These are phyloP conservation scores for Parasteatoda tepidariorum DNA, from an alignment of 1,140 invertebrate genomes.

Conservation along the genomic window DNA sequence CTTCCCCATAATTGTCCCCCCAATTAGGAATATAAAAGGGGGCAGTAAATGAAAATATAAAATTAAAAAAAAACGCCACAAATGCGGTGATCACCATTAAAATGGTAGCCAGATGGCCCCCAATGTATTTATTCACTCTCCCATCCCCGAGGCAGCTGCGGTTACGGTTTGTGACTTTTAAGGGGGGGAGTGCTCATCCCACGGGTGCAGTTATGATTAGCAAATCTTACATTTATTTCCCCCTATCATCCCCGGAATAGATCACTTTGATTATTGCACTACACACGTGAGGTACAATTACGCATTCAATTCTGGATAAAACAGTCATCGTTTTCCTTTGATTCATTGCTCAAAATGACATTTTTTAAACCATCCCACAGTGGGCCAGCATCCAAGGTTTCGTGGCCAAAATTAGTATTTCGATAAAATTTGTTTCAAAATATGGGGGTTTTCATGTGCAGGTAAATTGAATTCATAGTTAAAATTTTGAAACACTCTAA, in stretches of 20 bases:
- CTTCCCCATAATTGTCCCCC: constrained; percentile 8
- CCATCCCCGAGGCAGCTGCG: constrained; percentile 11
- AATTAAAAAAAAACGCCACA: constrained; percentile 2
- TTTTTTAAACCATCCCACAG: too few relatives aligned
- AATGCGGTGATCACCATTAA: constrained; percentile 37
- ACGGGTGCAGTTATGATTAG: constrained; percentile 51
- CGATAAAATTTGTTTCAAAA: too few relatives aligned
- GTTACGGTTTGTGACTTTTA: constrained; percentile 50
- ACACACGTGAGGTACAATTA: too few relatives aligned
- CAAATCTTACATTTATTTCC: not conserved
- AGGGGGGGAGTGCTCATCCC: constrained; percentile 16
- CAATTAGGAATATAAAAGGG: constrained; percentile 18
- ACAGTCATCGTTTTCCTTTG: too few relatives aligned
- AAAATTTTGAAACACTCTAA: too few relatives aligned
- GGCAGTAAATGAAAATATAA: not conserved
- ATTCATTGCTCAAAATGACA: too few relatives aligned
- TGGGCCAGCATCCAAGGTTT: too few relatives aligned
- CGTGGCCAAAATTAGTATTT: too few relatives aligned
- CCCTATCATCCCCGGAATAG: not conserved
- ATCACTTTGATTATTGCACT: too few relatives aligned
- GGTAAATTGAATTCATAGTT: too few relatives aligned
- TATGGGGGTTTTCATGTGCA: too few relatives aligned
- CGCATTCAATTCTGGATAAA: too few relatives aligned
- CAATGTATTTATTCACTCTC: not conserved
- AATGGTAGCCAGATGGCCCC: constrained; percentile 50